Evolutionary conservation across 2,888 invertebrate species (phyloP), one percentile per base, ranked within the genome.

Genomic region (Gymnosoma rotundatum): DNA sequence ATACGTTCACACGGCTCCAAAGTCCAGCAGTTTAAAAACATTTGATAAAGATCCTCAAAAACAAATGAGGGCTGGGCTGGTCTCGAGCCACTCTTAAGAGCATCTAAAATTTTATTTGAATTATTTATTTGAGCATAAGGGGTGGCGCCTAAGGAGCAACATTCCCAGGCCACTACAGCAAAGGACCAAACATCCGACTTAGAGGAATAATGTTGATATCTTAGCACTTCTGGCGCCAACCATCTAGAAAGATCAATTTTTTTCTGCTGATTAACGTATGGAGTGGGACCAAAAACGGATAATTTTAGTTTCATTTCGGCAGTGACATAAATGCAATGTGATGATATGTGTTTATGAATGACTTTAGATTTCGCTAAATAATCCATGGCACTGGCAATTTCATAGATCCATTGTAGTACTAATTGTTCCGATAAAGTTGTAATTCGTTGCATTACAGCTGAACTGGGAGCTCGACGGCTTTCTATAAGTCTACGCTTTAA

Each of bases 101-200:
- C 94, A 12, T 95, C 94, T 0, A 94, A 92, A 0, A 97, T 93
- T 88, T 96, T 96, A 88, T 94, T 94, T 80, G 94, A 94, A 80
- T 93, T 95, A 6, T 93, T 92, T n/a, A 96, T 93, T 88, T 95
- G 94, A 1, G 94, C 93, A 89, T 96, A 97, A 0, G 96, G 96
- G 0, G 97, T 97, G 1, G 95, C 97, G 50, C 96, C 97, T 89
- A 97, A 92, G 6, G 96, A 94, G 87, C 96, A 93, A 83, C 96
- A 95, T 92, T 97, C 97, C 97, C 97, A 97, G 83, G 97, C 92
- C 14, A 97, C 90, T 82, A 96, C 95, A 0, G 96, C 97, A 91
- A 95, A 97, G 0, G 97, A 95, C 97, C 97, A 97, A 7, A 96
- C 94, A 89, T 97, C 96, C 74, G 96, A 95, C 88, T 96, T 95